These are phyloP conservation scores for Eleginops maclovinus DNA, from an alignment of 2,113 vertebrate genomes.

Conservation along the genomic window DNA sequence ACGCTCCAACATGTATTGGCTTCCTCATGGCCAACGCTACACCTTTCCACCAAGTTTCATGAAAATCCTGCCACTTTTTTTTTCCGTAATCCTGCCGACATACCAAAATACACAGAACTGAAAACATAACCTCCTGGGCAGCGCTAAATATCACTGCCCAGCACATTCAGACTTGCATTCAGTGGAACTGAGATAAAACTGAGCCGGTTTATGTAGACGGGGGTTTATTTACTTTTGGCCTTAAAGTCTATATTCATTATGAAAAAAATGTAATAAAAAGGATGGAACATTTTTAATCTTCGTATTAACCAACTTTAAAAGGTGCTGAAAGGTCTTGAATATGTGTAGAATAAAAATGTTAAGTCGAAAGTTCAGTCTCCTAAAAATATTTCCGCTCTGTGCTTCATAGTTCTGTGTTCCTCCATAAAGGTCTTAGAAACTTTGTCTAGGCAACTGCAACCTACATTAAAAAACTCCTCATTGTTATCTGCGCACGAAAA, in stretches of 20 bases:
- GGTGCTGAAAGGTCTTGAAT: constrained; percentile 9
- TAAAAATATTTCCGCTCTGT: constrained; percentile 26
- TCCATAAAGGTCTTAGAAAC: constrained; percentile 43
- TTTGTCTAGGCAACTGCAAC: constrained; percentile 42
- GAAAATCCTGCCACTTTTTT: too few relatives aligned
- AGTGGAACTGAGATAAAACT: neutral
- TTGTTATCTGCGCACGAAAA: neutral
- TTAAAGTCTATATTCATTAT: neutral
- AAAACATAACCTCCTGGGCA: too few relatives aligned
- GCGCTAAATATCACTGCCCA: neutral
- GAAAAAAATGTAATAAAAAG: neutral
- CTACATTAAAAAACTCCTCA: constrained; percentile 34
- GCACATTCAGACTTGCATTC: neutral
- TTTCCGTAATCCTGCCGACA: too few relatives aligned
- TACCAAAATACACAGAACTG: too few relatives aligned
- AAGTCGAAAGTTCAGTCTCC: constrained; percentile 23
- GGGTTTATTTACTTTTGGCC: neutral
- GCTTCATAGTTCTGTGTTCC: constrained; percentile 38
- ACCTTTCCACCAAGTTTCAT: too few relatives aligned
- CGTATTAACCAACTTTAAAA: constrained; percentile 1
- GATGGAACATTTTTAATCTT: neutral
- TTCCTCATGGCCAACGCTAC: too few relatives aligned
- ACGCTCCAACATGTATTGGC: too few relatives aligned
- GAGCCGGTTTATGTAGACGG: neutral
- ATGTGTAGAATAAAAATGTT: neutral